Evolutionary conservation across 2,113 vertebrate genomes (phyloP), one percentile per base, ranked within the genome.

Genomic region (Siniperca knerii): DNA sequence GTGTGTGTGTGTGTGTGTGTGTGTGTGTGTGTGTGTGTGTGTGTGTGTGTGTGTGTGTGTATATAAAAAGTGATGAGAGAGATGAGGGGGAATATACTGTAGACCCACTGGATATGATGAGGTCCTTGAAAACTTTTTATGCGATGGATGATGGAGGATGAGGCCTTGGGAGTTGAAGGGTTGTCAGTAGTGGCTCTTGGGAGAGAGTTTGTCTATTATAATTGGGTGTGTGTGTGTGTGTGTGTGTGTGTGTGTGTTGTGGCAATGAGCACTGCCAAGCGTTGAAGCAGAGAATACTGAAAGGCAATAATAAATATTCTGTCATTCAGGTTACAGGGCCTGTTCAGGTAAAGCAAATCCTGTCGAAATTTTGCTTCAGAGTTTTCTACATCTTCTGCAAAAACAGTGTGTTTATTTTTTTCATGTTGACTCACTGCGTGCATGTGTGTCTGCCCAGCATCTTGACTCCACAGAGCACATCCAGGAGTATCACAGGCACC

Each of bases 401-500:
- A 37, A 68, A 9, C 7, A 25, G 8, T 48, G 35, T 21, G 42
- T 67, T 40, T 37, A 4, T 73, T 40, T 37, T 16, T 16, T 58
- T 25, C 12, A 44, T 42, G 15, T 10, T 54, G 2, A 8, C 65
- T 42, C 20, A 37, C 12, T 48, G 25, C 64, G 44, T 60, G 58
- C 29, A 18, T 75, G 21, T 55, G 25, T 84, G 25, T 44, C 8
- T 87, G 33, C 54, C 23, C 61, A 93, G 92, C 62, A 37, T 18
- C 54, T 35, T 11, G 91, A 97, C 88, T 97, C 97, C 75, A 94
- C 96, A 48, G 98, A 98, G 74, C 97, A 99, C 75, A 96, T 98
- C 89, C 98, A 99, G 93, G 98, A 99, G 87, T 99, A 99, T 91
- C 97, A 98, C 78, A 95, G 97, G 29, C 98, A 99, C 90, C 97